Conservation (phyloP, 2,797 vertebrate species). For the Alectoris magna region DNA sequence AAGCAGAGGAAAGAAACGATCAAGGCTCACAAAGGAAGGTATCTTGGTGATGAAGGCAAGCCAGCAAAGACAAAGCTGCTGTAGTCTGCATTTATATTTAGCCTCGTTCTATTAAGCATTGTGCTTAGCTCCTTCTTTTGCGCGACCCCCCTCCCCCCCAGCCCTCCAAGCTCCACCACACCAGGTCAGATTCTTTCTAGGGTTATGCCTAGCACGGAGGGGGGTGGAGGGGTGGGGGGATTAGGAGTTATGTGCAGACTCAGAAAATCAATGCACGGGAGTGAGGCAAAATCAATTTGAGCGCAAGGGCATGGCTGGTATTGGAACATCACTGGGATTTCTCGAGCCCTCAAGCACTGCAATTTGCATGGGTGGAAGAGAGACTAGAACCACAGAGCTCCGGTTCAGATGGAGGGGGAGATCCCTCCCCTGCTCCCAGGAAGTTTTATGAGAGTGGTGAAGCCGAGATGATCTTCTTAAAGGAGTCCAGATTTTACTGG, state of each 20-base stretch:
- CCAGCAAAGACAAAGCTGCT: slow-evolving; percentile 70
- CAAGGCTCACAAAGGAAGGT: slow-evolving; percentile 78
- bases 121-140: slow-evolving; percentile 57
- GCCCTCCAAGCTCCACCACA: background rate
- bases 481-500: slow-evolving; percentile 26
- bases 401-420: slow-evolving; percentile 51
- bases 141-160: background rate
- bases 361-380: slow-evolving; percentile 61
- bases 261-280: slow-evolving; percentile 71
- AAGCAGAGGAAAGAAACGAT: slow-evolving; percentile 72
- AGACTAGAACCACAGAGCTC: slow-evolving; percentile 72
- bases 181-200: slow-evolving; percentile 64
- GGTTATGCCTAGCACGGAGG: slow-evolving; percentile 47
- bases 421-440: slow-evolving; percentile 52
- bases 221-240: background rate
- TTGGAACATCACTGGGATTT: slow-evolving; percentile 64
- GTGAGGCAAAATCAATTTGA: slow-evolving; percentile 75
- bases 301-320: slow-evolving; percentile 74
- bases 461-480: slow-evolving; percentile 44
- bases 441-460: slow-evolving; percentile 54
- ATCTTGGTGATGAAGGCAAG: slow-evolving; percentile 76
- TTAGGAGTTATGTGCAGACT: slow-evolving; percentile 59
- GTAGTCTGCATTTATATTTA: slow-evolving; percentile 75
- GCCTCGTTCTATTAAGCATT: slow-evolving; percentile 55
- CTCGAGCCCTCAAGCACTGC: slow-evolving; percentile 64